Conservation (phyloP, 2,888 invertebrate species). For the Lasioglossum leucozonium region DNA sequence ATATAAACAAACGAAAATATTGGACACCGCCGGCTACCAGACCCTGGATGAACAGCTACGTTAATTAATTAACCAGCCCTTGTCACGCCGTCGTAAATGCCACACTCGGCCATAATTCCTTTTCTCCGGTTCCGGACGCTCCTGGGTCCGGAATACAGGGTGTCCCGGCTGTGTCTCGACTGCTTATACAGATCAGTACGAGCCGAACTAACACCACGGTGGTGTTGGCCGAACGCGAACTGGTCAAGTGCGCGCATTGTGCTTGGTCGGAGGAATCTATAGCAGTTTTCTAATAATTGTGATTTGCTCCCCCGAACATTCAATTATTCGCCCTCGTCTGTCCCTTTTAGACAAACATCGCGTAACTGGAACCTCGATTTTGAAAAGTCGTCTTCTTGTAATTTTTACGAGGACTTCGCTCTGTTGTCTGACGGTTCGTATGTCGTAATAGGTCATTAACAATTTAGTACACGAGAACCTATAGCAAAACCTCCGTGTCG, state of each 20-base stretch:
- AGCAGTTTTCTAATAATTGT: background rate
- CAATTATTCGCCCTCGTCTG: no score
- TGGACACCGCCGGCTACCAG: constrained; percentile 15
- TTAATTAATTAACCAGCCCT: constrained; percentile 46
- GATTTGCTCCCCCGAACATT: background rate
- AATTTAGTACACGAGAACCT: no score
- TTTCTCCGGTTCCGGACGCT: background rate
- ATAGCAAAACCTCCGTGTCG: no score
- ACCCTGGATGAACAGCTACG: constrained; percentile 1
- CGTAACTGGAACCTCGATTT: no score
- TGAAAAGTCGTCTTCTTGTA: no score
- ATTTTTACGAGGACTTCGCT: no score
- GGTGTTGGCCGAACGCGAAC: background rate
- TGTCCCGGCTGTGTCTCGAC: background rate
- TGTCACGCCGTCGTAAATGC: background rate
- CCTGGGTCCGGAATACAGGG: background rate
- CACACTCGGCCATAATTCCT: background rate
- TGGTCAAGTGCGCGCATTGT: background rate
- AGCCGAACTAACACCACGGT: no score
- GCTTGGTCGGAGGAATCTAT: background rate
- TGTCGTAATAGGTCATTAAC: no score
- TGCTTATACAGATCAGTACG: background rate
- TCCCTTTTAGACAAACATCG: no score
- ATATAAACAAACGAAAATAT: constrained; percentile 43
- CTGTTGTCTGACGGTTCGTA: no score